Base-by-base conservation (phyloP, 2,888 invertebrate species). In the Cataglyphis altisquamis region DNA sequence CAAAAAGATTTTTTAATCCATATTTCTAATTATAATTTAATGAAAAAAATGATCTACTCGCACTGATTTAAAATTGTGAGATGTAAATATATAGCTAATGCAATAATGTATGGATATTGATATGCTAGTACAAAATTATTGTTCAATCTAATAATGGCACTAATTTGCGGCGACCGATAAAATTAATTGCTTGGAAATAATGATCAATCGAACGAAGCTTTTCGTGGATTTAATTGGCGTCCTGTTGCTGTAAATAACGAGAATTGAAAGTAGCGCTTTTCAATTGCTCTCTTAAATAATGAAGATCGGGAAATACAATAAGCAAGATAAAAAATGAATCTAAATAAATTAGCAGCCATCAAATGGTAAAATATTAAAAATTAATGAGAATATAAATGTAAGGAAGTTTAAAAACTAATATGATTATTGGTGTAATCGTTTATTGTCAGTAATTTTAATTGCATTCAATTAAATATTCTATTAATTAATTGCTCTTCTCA, bases 181-280 rank as follows among this genome's bases (percentile, higher is more conserved):
- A 84, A 83, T 86, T 86, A 88, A 88, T 88, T 86, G 87, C 82
- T 84, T 73, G 68, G 36, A 57, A 84, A 67, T 82, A 82, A 88
- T 85, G 85, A 83, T 82, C 83, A 80, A 88, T 78, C 63, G 60
- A 73, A 81, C 78, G 83, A 70, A 82, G 80, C 77, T 78, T 81
- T 84, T 64, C 70, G 73, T 52, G 83, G 82, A 72, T 86, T 84
- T 88, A 85, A 88, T 88, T 88, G 80, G 45, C 60, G 18, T 60
- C 73, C 57, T 64, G 70, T 70, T 57, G 32, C 63, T 70, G 63
- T 80, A 70, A 80, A 80, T 72, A 70, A 45, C 60, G 60, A 9
- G 57, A 60, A 60, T 78, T 45, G 78, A 36, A 77, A 70, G 57
- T 32, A 21, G 12, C 3, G 5, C 8, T 70, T 5, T 52, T 29